Evolutionary conservation across 37 sponge, comb jelly and placozoan species (phyloP).

Genomic region (Ephydatia muelleri): DNA sequence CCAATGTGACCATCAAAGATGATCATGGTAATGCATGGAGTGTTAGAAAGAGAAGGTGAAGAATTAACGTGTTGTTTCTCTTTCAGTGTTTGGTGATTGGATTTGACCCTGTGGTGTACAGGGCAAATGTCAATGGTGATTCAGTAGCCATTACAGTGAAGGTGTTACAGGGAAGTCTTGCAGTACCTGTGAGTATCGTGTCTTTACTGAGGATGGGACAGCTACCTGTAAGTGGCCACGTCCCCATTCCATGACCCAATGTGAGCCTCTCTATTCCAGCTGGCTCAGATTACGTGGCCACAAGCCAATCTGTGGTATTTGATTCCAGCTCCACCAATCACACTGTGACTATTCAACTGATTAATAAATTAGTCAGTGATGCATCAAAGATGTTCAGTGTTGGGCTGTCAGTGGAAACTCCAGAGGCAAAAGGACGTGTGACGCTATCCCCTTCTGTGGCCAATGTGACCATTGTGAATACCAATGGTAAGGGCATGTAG

Average conservation of each 20-base stretch:
- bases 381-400: not conserved
- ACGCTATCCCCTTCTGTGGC: not conserved
- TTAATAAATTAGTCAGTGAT: not conserved
- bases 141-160: not conserved
- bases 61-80: not conserved
- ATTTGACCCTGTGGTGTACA: not conserved
- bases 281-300: not conserved
- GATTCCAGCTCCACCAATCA: not conserved
- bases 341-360: not conserved
- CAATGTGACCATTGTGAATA: not conserved
- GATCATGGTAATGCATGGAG: not conserved
- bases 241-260: not conserved
- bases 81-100: not conserved
- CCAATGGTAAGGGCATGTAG: not conserved
- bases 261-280: not conserved
- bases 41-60: not conserved
- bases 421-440: not conserved
- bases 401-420: not conserved
- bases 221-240: not conserved
- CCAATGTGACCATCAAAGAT: not conserved
- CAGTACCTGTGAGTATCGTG: not conserved
- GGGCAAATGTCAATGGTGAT: not conserved
- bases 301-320: not conserved
- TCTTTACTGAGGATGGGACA: not conserved
- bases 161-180: not conserved